Base-by-base conservation (phyloP, 1,140 invertebrate species). In the Holotrichia oblita region DNA sequence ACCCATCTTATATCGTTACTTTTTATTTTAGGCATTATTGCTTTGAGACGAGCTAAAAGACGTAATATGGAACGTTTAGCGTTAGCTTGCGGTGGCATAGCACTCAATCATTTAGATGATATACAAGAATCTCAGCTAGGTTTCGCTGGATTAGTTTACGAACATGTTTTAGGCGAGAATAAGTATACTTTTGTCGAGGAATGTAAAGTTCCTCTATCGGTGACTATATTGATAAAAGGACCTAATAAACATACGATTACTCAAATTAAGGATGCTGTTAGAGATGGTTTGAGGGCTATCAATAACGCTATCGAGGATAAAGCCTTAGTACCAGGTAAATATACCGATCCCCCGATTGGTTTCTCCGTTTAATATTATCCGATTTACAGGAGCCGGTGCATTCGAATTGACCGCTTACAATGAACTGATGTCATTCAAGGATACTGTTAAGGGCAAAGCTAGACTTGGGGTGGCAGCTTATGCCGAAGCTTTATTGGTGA, bases 101-200 rank as follows among this genome's bases (percentile, higher is more conserved):
- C 98, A n/a, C 93, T 99, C 90, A 99, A 99, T 87, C 97, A 96
- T 40, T 92, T 98, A 14, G 98, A 99, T 83, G 97, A 99, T 85
- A 86, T 99, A 44, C 92, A 93, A 24, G 94, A 95, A 83, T 95
- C 97, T 64, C 89, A 91, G 84, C 89, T 99, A 9, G 99, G 99
- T 34, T 96, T 92, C 88, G 98, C 99, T 84, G 98, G 98, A 24
- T 87, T 94, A 6, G 97, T 99, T 10, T 99, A 99, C 85, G 98
- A 99, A 89, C 97, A 99, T 86, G 94, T 99, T 74, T 88, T 99
- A 59, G 98, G 98, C 20, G 98, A 99, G 90, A 97, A 97, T 34
- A 99, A 99, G 84, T 99, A 92, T 85, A 99, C 98, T 0, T 99
- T 99, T 87, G 93, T 99, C 0, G 98, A 99, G 88, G 93, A 99